Percentiles rank a stretch among this genome's conserved stretches.
These are phyloP conservation scores for Archegozetes longisetosus DNA, from an alignment of 1,140 invertebrate species.

Conservation along the genomic window DNA sequence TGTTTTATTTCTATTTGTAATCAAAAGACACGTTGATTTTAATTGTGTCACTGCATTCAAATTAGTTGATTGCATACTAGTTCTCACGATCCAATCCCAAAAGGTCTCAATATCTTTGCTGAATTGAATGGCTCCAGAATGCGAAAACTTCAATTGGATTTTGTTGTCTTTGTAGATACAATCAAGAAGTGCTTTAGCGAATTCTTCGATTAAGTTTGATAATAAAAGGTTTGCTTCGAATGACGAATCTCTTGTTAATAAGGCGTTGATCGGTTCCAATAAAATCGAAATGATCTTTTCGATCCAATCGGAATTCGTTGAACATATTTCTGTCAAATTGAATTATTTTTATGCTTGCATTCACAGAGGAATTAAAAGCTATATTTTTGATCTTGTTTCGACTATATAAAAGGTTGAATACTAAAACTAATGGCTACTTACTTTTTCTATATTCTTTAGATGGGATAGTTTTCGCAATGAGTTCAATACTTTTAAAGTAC, in stretches of 20 bases:
- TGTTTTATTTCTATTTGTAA: background rate
- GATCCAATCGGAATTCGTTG: background rate
- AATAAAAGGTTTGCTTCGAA: background rate
- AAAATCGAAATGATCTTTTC: background rate
- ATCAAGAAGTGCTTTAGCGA: background rate
- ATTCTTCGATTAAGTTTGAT: background rate
- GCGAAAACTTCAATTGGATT: background rate
- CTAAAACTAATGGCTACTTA: no score
- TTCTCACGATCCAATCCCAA: background rate
- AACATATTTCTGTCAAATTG: background rate
- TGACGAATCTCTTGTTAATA: background rate
- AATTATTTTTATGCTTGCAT: no score
- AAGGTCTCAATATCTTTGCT: background rate
- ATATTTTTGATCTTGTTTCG: no score
- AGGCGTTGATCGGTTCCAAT: background rate
- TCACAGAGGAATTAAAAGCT: no score
- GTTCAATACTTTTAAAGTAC: background rate
- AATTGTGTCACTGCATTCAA: background rate
- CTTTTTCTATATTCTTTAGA: background rate
- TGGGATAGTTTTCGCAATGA: background rate
- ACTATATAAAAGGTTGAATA: no score
- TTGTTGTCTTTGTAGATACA: background rate
- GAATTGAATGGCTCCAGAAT: background rate
- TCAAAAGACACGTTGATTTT: background rate
- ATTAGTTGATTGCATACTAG: background rate